A percentile compares a stretch with the other conserved stretches of the same genome.
Conservation (phyloP, 1,140 invertebrate species). For the Drosophila lacteicornis region DNA sequence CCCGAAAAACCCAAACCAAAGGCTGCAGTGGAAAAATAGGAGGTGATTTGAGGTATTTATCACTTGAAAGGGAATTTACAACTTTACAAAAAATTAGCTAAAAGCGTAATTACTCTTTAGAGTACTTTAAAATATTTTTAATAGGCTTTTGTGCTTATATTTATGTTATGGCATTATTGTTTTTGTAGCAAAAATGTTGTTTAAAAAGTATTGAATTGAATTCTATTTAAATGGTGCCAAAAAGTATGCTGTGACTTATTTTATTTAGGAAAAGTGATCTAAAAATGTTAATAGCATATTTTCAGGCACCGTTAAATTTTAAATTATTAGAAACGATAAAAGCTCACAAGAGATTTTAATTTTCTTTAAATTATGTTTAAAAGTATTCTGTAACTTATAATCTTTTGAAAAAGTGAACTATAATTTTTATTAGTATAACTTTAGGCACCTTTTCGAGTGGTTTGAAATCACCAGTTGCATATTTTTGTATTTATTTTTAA, state of each 20-base stretch:
- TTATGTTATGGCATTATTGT: neutral
- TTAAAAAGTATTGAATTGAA: too few relatives aligned
- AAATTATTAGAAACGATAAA: too few relatives aligned
- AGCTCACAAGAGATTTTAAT: too few relatives aligned
- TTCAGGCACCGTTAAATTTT: too few relatives aligned
- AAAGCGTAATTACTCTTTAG: neutral
- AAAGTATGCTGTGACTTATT: neutral
- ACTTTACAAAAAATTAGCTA: neutral
- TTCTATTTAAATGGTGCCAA: neutral
- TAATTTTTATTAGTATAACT: too few relatives aligned
- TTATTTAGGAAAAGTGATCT: too few relatives aligned
- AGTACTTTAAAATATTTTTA: neutral
- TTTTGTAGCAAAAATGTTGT: neutral
- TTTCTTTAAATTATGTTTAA: too few relatives aligned
- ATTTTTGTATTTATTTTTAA: too few relatives aligned
- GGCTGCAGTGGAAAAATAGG: neutral
- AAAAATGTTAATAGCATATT: too few relatives aligned
- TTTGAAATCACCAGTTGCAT: too few relatives aligned
- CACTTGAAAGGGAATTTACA: neutral
- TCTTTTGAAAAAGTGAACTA: too few relatives aligned
- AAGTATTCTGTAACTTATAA: neutral
- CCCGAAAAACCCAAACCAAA: conserved; percentile 28
- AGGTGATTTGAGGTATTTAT: neutral
- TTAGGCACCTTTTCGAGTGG: too few relatives aligned
- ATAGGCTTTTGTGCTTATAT: neutral